Evolutionary conservation across 2,113 vertebrate species (phyloP).

Genomic region (Pelobates fuscus): DNA sequence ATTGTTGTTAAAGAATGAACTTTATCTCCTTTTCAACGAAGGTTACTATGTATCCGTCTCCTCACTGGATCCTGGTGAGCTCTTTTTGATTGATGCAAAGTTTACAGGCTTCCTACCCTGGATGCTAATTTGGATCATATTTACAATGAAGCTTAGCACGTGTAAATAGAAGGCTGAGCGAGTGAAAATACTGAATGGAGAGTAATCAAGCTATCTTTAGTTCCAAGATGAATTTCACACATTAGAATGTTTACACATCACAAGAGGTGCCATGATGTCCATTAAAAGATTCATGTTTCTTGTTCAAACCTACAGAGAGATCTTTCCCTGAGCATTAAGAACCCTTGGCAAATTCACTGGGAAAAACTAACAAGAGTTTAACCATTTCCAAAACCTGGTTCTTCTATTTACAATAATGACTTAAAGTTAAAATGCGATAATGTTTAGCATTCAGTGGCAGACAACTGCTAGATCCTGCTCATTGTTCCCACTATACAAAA

Average conservation of each 20-base stretch:
- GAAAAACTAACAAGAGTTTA: too few species aligned
- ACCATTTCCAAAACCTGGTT: not conserved
- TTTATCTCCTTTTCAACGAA: too few species aligned
- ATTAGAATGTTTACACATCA: slow-evolving; percentile 27
- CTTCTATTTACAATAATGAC: not conserved
- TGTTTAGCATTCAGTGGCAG: not conserved
- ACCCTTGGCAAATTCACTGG: not conserved
- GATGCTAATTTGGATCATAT: slow-evolving; percentile 67
- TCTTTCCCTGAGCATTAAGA: not conserved
- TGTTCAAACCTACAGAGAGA: slow-evolving; percentile 7
- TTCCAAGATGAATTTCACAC: slow-evolving; percentile 40
- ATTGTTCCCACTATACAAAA: too few species aligned
- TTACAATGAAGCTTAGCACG: slow-evolving; percentile 65
- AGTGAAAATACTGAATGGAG: slow-evolving; percentile 56
- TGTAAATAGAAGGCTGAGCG: slow-evolving; percentile 56
- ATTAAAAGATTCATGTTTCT: not conserved
- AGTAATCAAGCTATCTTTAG: slow-evolving; percentile 31
- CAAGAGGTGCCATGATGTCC: not conserved
- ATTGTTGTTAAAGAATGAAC: too few species aligned
- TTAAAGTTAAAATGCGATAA: not conserved
- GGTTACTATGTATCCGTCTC: too few species aligned
- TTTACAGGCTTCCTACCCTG: slow-evolving; percentile 61
- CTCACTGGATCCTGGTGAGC: slow-evolving; percentile 55
- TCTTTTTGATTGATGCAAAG: slow-evolving; percentile 53
- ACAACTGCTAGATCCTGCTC: not conserved